Base-by-base conservation (phyloP, 2,113 vertebrate genomes). In the Vanacampus margaritifer region DNA sequence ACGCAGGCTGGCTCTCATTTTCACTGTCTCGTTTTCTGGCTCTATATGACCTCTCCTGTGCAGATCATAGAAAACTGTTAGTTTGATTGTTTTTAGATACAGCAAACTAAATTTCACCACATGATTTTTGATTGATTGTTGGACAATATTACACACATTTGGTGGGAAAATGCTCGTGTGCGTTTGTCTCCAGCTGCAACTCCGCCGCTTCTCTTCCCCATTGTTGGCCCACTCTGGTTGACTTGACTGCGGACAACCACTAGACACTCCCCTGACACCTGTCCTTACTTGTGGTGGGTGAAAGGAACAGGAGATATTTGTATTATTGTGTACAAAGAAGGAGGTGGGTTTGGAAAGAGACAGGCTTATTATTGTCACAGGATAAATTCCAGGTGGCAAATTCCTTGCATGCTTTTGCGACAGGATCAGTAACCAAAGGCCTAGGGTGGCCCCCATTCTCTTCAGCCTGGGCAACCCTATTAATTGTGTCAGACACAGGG, bases 401-500 rank as follows among this genome's bases (percentile, higher is more conserved):
- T 81, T 87, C 86, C 74, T 89, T 78, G 67, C 81, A 67, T 90
- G 81, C 82, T 92, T 91, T 76, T 51, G 77, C 81, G 66, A 66
- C 73, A 76, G 89, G 88, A 89, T 84, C 69, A 86, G 89, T 93
- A 89, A 90, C 88, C 85, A 86, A 69, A 82, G 79, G 78, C 80
- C 83, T 73, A 67, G 36, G 39, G 66, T 72, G 67, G 26, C 76
- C 81, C 85, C 82, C 82, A 75, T 66, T 32, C 51, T 37, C 17
- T 76, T 76, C 79, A 26, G 65, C 54, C 75, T 54, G 46, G 84
- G 74, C 72, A 85, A 67, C 81, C 82, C 82, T 84, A 86, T 90
- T 91, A 87, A 89, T 86, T 92, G 88, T 90, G 79, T 84, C 79
- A 81, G 82, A 89, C 84, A 90, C 86, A 89, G 77, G 81, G 84